Percentiles rank a stretch among this genome's conserved stretches.
Evolutionary conservation across 2,888 invertebrate species (phyloP).

Genomic region (Lithophane socia): DNA sequence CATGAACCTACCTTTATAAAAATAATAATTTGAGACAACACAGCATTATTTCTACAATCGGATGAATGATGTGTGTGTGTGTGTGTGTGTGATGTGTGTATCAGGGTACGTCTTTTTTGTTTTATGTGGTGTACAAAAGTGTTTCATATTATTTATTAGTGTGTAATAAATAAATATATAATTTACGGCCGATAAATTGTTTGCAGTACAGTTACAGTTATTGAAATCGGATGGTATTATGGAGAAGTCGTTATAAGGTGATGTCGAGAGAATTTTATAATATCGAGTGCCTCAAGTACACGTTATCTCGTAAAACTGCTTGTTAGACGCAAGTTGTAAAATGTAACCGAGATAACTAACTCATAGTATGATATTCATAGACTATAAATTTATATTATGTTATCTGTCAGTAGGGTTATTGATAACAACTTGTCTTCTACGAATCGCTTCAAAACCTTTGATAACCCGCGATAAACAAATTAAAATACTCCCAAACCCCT

Average conservation of each 20-base stretch:
- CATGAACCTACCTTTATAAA: neutral
- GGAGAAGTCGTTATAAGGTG: neutral
- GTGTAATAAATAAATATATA: too few species aligned
- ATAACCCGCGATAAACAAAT: neutral
- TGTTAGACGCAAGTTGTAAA: constrained; percentile 40
- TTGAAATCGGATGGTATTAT: neutral
- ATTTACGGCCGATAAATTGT: neutral
- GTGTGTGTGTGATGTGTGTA: too few species aligned
- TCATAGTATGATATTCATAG: constrained; percentile 41
- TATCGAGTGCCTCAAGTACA: neutral
- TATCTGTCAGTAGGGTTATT: neutral
- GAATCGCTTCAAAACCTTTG: neutral
- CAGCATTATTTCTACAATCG: too few species aligned
- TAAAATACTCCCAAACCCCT: too few species aligned
- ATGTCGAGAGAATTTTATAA: neutral
- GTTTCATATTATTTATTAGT: too few species aligned
- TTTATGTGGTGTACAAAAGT: too few species aligned
- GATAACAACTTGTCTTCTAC: neutral
- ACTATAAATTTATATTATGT: constrained; percentile 15
- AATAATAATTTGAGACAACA: too few species aligned
- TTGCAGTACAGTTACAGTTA: neutral
- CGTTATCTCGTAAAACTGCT: constrained; percentile 39
- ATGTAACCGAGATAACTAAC: constrained; percentile 25
- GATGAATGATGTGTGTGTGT: too few species aligned
- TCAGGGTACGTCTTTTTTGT: too few species aligned